Conservation (phyloP, 2,113 vertebrate species). For the Diphyllodes magnificus region DNA sequence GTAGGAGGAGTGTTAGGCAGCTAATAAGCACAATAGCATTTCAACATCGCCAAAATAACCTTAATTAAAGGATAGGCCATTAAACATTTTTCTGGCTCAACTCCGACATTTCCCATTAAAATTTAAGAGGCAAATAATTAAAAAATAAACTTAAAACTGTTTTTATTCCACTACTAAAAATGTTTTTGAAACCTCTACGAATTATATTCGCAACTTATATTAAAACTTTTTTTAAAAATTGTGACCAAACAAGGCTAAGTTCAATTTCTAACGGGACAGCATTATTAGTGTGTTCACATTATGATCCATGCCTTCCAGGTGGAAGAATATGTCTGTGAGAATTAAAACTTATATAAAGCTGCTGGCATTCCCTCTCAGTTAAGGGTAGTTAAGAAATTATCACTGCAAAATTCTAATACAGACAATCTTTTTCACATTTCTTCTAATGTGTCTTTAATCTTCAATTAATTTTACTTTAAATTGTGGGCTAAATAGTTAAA, state of each 20-base stretch:
- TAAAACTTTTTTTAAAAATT: not conserved
- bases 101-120: not conserved
- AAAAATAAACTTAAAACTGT: not conserved
- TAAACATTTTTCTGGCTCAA: not conserved
- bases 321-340: not conserved
- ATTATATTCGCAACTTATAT: not conserved
- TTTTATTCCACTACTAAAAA: not conserved
- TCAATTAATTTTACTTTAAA: not conserved
- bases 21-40: slow-evolving; percentile 10
- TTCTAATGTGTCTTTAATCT: not conserved
- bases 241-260: not conserved
- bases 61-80: not conserved
- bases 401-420: not conserved
- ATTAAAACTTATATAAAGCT: not conserved
- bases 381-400: not conserved
- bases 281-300: not conserved
- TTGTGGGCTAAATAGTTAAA: not conserved
- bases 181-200: not conserved
- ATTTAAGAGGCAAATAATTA: not conserved
- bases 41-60: not conserved
- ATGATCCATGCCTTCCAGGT: not conserved
- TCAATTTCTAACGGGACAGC: not conserved
- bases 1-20: slow-evolving; percentile 73
- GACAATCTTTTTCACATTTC: not conserved
- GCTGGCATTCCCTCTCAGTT: not conserved